Evolutionary conservation across 2,888 invertebrate genomes (phyloP), one percentile per base, ranked within the genome.

Genomic region (Saturnia japonica): DNA sequence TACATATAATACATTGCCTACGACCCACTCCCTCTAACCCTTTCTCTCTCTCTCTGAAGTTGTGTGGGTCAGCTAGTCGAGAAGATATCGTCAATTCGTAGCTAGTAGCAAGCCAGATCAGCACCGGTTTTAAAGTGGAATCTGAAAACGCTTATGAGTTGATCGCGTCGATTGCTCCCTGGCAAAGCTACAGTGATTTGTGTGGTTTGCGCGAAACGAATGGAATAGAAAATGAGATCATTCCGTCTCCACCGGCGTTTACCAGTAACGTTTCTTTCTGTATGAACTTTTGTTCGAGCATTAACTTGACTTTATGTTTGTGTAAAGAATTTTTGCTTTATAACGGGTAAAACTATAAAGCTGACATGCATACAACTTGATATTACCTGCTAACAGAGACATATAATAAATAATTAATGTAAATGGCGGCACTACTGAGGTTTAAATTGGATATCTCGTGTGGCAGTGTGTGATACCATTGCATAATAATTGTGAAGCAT

Each of bases 181-280:
- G 75, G 79, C 77, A 82, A 78, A 78, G 82, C 82, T 79, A 82
- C 85, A 80, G 83, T 86, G 86, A 87, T 87, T 87, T 88, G 87
- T 88, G 87, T 84, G 88, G 88, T 85, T 85, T 83, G 82, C 79
- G 82, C 80, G 82, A 80, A 85, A 81, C 84, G 88, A 87, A 88
- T 88, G 85, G 89, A 88, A 90, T 89, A 85, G 87, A 86, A 85
- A 88, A 89, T 88, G 87, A 88, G 87, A 88, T 84, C 85, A 85
- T 84, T 88, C 83, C 80, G 82, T 85, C 83, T 85, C 82, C 79
- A 76, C 54, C 75, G 75, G 72, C 76, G 76, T 75, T 79, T 76
- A 76, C 80, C 78, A 81, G 79, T 80, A 79, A 78, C 76, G 78
- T 72, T 71, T 72, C 68, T 74, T 75, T 77, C 72, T 73, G 67